Conservation (phyloP, 2,888 invertebrate species). For the Nematopogon swammerdamellus region DNA sequence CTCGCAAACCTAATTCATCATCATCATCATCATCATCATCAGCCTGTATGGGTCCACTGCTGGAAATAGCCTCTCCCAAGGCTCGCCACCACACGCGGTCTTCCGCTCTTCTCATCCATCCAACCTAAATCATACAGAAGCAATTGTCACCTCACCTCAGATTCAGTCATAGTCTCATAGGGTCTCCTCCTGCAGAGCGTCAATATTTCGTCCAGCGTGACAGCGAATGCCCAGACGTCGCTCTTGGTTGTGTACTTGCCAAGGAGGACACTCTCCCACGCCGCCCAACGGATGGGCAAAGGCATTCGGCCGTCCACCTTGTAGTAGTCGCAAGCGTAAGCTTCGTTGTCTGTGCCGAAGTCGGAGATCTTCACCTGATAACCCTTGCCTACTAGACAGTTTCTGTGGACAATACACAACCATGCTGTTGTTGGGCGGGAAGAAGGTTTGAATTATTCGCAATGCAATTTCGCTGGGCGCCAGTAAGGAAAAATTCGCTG, state of each 20-base stretch:
- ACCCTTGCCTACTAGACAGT: constrained; percentile 80
- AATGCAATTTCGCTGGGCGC: too few relatives aligned
- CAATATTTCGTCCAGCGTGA: constrained; percentile 84
- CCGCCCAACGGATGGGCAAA: constrained; percentile 86
- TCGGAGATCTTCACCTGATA: constrained; percentile 82
- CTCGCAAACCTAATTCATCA: too few relatives aligned
- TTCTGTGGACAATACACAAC: constrained; percentile 52
- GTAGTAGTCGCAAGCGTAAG: constrained; percentile 79
- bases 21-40: too few relatives aligned
- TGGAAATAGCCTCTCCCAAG: too few relatives aligned
- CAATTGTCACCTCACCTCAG: constrained; percentile 72
- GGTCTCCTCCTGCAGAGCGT: constrained; percentile 75
- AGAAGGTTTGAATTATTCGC: too few relatives aligned
- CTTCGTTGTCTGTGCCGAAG: constrained; percentile 80
- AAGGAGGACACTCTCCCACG: constrained; percentile 79
- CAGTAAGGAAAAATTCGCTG: too few relatives aligned
- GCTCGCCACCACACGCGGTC: too few relatives aligned
- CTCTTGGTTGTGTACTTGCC: constrained; percentile 86
- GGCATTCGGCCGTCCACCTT: constrained; percentile 72
- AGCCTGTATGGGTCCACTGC: too few relatives aligned
- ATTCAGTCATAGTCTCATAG: constrained; percentile 71
- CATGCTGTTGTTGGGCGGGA: too few relatives aligned
- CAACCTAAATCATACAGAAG: too few relatives aligned
- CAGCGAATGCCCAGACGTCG: constrained; percentile 90
- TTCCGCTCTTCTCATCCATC: too few relatives aligned